These are phyloP conservation scores for Drusus annulatus DNA, from an alignment of 1,140 invertebrate species.

Conservation along the genomic window DNA sequence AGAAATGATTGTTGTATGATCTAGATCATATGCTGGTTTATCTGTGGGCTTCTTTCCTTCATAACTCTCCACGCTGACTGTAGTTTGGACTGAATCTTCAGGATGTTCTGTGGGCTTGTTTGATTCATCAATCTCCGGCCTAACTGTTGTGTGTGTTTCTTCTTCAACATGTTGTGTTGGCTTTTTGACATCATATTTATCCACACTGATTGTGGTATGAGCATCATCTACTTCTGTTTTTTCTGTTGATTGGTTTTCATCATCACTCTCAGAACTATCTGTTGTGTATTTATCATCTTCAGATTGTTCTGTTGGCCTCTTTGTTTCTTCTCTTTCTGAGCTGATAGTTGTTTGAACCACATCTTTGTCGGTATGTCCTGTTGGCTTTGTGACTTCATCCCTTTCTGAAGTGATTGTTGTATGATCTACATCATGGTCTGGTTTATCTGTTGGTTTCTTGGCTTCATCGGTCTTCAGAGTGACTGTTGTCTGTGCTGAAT, in stretches of 20 bases:
- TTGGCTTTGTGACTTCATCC: not conserved
- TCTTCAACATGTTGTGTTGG: not conserved
- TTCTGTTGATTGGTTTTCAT: not conserved
- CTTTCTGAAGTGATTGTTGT: no score
- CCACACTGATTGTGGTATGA: not conserved
- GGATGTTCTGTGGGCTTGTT: slow-evolving; percentile 11
- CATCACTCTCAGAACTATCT: not conserved
- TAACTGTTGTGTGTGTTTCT: not conserved
- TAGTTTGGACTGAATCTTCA: slow-evolving; percentile 3
- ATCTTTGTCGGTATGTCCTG: slow-evolving; percentile 21
- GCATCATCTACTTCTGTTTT: not conserved
- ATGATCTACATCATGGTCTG: not conserved
- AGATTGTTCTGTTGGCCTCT: not conserved
- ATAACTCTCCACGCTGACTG: not conserved
- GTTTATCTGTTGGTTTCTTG: not conserved
- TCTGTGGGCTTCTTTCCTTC: not conserved
- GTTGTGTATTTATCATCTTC: slow-evolving; percentile 12
- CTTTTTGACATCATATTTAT: not conserved
- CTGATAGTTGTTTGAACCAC: not conserved
- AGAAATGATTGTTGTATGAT: slow-evolving; percentile 52
- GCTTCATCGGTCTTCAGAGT: not conserved
- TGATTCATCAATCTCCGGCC: not conserved
- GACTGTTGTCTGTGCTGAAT: not conserved
- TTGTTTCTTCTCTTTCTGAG: slow-evolving; percentile 10
- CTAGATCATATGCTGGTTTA: not conserved